These are phyloP conservation scores for Rhizomys pruinosus DNA, from an alignment of 2,113 vertebrate species.

Conservation along the genomic window DNA sequence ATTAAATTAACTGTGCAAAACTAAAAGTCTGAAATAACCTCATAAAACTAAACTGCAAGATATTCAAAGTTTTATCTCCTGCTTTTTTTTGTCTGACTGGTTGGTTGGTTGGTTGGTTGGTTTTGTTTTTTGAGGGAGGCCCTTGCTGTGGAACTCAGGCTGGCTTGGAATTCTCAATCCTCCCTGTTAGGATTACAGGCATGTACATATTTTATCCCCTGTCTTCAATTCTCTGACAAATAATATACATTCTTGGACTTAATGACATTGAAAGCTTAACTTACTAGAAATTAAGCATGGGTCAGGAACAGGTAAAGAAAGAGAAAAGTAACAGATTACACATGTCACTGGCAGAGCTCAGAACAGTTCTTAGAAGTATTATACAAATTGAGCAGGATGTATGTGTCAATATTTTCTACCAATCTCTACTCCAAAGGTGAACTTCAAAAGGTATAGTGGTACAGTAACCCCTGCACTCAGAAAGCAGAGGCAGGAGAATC, in stretches of 20 bases:
- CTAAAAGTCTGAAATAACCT: constrained; percentile 17
- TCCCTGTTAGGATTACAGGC: neutral
- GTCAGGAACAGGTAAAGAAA: neutral
- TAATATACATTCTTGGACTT: neutral
- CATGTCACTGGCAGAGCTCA: neutral
- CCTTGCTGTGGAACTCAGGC: neutral
- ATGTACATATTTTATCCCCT: neutral
- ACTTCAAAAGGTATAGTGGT: constrained; percentile 54
- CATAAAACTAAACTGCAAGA: constrained; percentile 20
- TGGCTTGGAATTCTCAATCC: neutral
- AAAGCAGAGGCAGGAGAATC: neutral
- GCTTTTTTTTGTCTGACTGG: neutral
- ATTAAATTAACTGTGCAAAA: neutral
- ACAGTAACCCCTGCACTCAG: no score
- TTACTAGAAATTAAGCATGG: constrained; percentile 43
- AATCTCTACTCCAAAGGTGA: neutral
- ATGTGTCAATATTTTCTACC: constrained; percentile 3
- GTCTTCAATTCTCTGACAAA: constrained; percentile 43
- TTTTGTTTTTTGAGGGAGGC: neutral
- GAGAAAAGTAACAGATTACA: neutral
- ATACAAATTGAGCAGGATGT: no score
- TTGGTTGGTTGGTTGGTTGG: neutral
- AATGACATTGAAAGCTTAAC: neutral
- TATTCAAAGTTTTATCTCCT: constrained; percentile 33
- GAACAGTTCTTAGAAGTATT: no score